Conservation (phyloP, 1,140 invertebrate genomes). For the Panagrolaimus sp. region DNA sequence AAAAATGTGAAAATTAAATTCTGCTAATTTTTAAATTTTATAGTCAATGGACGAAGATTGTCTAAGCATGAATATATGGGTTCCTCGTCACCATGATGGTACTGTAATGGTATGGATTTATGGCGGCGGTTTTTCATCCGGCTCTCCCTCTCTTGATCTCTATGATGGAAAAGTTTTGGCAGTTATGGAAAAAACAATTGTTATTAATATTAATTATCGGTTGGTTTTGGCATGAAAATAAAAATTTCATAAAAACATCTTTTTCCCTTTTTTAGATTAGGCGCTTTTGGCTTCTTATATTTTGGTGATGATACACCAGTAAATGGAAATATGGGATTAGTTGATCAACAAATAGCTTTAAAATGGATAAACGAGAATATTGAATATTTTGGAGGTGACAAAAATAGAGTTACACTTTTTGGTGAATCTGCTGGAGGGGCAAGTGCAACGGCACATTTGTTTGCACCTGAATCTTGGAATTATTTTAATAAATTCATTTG, state of each 20-base stretch:
- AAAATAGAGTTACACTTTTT: conserved; percentile 61
- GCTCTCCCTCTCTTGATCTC: conserved; percentile 82
- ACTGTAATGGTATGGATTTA: conserved; percentile 84
- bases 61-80: conserved; percentile 83
- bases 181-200: conserved; percentile 65
- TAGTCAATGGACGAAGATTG: conserved; percentile 81
- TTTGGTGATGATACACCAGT: conserved; percentile 62
- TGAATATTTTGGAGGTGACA: conserved; percentile 49
- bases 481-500: conserved; percentile 71
- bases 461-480: conserved; percentile 75
- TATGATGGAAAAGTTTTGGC: conserved; percentile 83
- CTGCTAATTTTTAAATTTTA: conserved; percentile 6
- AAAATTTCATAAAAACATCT: no score
- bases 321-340: conserved; percentile 64
- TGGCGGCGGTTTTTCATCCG: conserved; percentile 90
- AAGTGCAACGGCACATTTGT: conserved; percentile 73
- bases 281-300: conserved; percentile 83
- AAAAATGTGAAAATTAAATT: no score
- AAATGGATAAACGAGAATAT: conserved; percentile 56
- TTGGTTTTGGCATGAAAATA: no score
- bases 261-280: conserved; percentile 65
- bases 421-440: conserved; percentile 72
- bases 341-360: conserved; percentile 84
- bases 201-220: conserved; percentile 71
- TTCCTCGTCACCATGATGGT: conserved; percentile 65